These are phyloP conservation scores for Plotosus lineatus DNA, from an alignment of 2,113 vertebrate genomes.

Conservation along the genomic window DNA sequence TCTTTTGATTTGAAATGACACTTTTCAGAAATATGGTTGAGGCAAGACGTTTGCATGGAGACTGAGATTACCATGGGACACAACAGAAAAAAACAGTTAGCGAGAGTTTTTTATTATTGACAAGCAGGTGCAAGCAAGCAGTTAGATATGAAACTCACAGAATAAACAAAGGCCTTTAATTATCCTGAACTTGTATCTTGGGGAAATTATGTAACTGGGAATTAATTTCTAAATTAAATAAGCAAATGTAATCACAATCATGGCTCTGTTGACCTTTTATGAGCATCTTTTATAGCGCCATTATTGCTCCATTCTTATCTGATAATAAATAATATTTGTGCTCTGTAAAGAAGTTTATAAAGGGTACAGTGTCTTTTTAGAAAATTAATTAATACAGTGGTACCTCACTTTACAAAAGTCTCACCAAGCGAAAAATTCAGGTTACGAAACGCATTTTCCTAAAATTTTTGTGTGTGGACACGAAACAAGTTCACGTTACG, in stretches of 20 bases:
- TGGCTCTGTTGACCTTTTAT: neutral
- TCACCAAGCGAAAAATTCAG: too few species aligned
- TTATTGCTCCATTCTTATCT: neutral
- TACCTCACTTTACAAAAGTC: too few species aligned
- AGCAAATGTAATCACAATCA: neutral
- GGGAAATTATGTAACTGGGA: neutral
- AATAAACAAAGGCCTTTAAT: neutral
- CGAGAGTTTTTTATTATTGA: neutral
- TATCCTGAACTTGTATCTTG: neutral
- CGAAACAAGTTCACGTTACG: too few species aligned
- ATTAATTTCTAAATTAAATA: neutral
- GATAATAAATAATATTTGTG: neutral
- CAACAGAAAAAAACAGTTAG: neutral
- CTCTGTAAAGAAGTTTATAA: neutral
- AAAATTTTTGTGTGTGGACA: too few species aligned
- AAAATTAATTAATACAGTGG: too few species aligned
- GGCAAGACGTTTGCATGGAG: neutral
- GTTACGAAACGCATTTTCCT: too few species aligned
- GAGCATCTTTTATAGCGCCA: neutral
- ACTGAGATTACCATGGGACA: neutral
- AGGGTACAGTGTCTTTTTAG: too few species aligned
- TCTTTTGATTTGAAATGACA: neutral
- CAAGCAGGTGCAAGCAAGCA: neutral
- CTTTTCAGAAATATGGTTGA: neutral
- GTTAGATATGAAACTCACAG: neutral